Base-by-base conservation (phyloP, 2,113 vertebrate species). In the Elachura formosa region DNA sequence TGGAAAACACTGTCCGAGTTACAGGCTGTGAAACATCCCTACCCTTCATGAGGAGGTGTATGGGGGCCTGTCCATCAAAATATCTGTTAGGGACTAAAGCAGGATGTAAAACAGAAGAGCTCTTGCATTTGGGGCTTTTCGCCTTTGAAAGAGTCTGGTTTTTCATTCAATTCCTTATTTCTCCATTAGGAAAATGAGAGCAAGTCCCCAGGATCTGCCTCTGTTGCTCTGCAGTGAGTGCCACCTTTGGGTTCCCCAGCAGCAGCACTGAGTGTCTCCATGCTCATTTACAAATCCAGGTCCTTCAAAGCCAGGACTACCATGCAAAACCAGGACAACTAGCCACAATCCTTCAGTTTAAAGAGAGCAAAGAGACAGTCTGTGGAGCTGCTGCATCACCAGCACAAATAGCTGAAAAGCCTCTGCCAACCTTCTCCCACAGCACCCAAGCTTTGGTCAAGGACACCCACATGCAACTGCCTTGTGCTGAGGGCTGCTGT, bases 391-490 rank as follows among this genome's bases (percentile, higher is more conserved):
- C 51, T 61, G n/a, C 22, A n/a, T 15, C 62, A 48, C 17, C 51
- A 56, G 20, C 3, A 25, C 14, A 48, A 64, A 59, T 2, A 61
- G 33, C n/a, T 29, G 58, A 85, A 79, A 63, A 63, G 2, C 20
- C 26, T 45, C 71, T 5, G 11, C 20, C 52, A 45, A 46, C 16
- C 29, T 7, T 36, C 38, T 75, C 28, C 45, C 66, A n/a, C 31
- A 59, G 46, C 28, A 69, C 43, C 29, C 68, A 49, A 9, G 1
- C 23, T 72, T 66, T 66, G 59, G 38, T 83, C 1, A 3, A 59
- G 75, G 43, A 10, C 58, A 64, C 49, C 61, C 58, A 56, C 1
- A 0, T n/a, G 38, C 0, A 0, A 13, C 33, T 28, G 20, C 33
- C n/a, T 31, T 12, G 20, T 3, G 1, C 71, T 40, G 9, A 31